Base-by-base conservation (phyloP, 2,888 invertebrate genomes). In the Stegophylla sp. region DNA sequence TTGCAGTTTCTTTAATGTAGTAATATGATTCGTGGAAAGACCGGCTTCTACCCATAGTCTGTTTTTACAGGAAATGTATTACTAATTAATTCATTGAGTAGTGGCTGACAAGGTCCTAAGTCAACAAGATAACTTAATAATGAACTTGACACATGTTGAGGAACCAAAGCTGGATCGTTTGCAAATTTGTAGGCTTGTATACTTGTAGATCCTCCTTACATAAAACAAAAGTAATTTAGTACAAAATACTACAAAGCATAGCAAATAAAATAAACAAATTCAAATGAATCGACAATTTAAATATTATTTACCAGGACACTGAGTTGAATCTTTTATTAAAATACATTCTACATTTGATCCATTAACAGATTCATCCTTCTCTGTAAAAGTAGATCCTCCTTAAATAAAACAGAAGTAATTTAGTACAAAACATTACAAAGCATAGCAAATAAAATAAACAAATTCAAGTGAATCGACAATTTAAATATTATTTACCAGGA, bases 11-110 rank as follows among this genome's bases (percentile, higher is more conserved):
- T 34, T 34, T 61, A 28, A 13, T 15, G 1, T 61, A 61, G 61
- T 61, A 61, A 61, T 28, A 61, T 28, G 28, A 28, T 61, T 61
- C 61, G 28, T 61, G 61, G 48, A 48, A 48, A 48, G 48, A 48
- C 48, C 48, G 48, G 28, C 4, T 61, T 61, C 17, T 61, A 17
- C 61, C 28, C 15, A 61, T 61, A 61, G 28, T 61, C 28, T 28
- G 3, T 61, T 61, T 61, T 61, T 15, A 61, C 34, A 61, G 34
- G 61, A 61, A 17, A 34, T 61, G 1, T 17, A 61, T 61, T 34
- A 9, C 34, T 17, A 34, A 28, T 61, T 61, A 61, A 61, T 61
- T 61, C 61, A 61, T 61, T 28, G 34, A n/a, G 61, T 61, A 34
- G 34, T 28, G 61, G 34, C n/a, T 61, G 61, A 9, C 28, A 61